A percentile compares a stretch with the other conserved stretches of the same genome.
phyloP scores from a whole-genome alignment of 2,888 invertebrate genomes.

The Parelbella ahira region DNA sequence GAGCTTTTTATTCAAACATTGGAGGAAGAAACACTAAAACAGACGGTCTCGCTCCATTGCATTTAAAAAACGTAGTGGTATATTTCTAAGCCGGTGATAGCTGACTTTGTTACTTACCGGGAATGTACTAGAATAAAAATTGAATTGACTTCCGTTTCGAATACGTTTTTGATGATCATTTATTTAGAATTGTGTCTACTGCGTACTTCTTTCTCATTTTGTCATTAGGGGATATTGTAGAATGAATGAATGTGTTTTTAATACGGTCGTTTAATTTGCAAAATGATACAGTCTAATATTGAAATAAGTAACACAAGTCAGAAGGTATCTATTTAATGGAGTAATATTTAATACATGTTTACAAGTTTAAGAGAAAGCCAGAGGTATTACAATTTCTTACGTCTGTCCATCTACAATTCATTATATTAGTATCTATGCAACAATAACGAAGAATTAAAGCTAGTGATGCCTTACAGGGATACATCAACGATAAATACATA shows the following conservation, averaged over 20 bases:
- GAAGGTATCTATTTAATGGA: constrained; percentile 47
- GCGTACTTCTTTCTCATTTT: no score
- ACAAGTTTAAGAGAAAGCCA: constrained; percentile 51
- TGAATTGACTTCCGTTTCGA: constrained; percentile 30
- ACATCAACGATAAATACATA: constrained; percentile 31
- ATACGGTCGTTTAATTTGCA: no score
- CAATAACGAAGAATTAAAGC: constrained; percentile 39
- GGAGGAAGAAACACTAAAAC: constrained; percentile 65
- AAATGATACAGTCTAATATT: no score
- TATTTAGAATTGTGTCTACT: background rate
- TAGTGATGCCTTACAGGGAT: constrained; percentile 51
- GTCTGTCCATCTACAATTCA: constrained; percentile 24
- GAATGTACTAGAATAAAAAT: constrained; percentile 31
- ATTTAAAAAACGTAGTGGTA: constrained; percentile 41
- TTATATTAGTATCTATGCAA: constrained; percentile 11
- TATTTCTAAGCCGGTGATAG: constrained; percentile 45
- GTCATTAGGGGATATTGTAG: no score
- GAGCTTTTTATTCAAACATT: constrained; percentile 76
- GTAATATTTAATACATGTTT: constrained; percentile 38
- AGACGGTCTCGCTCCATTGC: constrained; percentile 56
- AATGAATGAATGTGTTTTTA: no score
- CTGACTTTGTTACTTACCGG: constrained; percentile 36
- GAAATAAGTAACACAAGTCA: constrained; percentile 25
- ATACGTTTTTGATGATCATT: constrained; percentile 16
- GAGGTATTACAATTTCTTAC: constrained; percentile 28